Base-by-base conservation (phyloP, 2,797 vertebrate genomes). In the Calcarius lapponicus region DNA sequence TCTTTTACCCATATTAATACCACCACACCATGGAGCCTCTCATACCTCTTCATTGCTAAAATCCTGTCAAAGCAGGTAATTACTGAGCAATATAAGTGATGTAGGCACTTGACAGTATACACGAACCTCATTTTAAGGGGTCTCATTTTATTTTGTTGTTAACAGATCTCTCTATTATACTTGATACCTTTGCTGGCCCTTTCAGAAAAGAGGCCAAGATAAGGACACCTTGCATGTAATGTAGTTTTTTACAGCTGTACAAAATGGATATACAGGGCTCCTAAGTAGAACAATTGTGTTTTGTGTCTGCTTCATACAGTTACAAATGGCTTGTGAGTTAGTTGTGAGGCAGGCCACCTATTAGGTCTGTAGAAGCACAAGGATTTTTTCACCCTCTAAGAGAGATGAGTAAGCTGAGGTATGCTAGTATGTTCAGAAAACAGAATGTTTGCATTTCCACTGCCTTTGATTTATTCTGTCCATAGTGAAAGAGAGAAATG, bases 251-350 rank as follows among this genome's bases (percentile, higher is more conserved):
- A 43, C 28, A 83, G 47, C 54, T 79, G 26, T 57, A 65, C 5
- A 19, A 76, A 96, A 56, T 74, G 67, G 45, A 26, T 75, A 64
- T 64, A 73, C 54, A 62, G 54, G 79, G 78, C 84, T 90, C 50
- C 85, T 88, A 80, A 90, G 78, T 70, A 60, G 45, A 82, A 79
- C 72, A 86, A 43, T 78, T 36, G 10, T 89, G 83, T 9, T 90
- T 92, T 90, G 48, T 75, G 79, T 88, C 92, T 67, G 60, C 67
- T 90, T 88, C 16, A 19, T 81, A 32, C 58, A 82, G 75, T 82
- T 97, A 56, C 88, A 92, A 72, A 91, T 71, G 66, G 43, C 54
- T 82, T 36, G 34, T 45, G 85, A 90, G 73, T 56, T 88, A 72
- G 32, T 72, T 70, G 48, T 66, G 70, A 70, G 54, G 38, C 65